These are phyloP conservation scores for Callipepla californica DNA, from an alignment of 2,113 vertebrate genomes.

Conservation along the genomic window DNA sequence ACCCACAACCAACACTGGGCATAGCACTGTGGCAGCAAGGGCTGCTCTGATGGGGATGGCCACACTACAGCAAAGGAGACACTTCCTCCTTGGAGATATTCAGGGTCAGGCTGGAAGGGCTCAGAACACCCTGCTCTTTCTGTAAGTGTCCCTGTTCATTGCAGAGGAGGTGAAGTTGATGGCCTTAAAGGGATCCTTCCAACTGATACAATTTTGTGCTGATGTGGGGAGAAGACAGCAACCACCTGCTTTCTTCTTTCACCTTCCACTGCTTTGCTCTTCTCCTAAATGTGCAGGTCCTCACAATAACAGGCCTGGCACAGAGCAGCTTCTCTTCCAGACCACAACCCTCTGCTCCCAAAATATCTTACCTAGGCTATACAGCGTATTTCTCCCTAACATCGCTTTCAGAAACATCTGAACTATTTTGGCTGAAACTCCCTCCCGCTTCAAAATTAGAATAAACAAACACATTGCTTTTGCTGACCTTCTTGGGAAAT, in stretches of 20 bases:
- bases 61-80: rapidly evolving
- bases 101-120: too few relatives aligned
- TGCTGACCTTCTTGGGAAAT: neutral
- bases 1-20: rapidly evolving
- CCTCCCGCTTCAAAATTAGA: neutral
- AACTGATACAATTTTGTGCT: too few relatives aligned
- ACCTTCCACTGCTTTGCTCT: neutral
- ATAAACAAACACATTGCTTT: neutral
- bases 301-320: rapidly evolving
- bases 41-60: neutral
- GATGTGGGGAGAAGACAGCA: neutral
- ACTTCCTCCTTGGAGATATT: too few relatives aligned
- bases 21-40: rapidly evolving
- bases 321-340: neutral
- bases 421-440: neutral
- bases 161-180: too few relatives aligned
- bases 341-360: neutral
- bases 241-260: neutral
- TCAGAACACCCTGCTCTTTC: too few relatives aligned
- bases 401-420: neutral
- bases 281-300: neutral
- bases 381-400: neutral
- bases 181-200: too few relatives aligned
- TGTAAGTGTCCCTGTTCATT: too few relatives aligned
- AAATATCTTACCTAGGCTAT: neutral